Evolutionary conservation across 2,113 vertebrate genomes (phyloP).

Genomic region (Dolichallabes microphthalmus): DNA sequence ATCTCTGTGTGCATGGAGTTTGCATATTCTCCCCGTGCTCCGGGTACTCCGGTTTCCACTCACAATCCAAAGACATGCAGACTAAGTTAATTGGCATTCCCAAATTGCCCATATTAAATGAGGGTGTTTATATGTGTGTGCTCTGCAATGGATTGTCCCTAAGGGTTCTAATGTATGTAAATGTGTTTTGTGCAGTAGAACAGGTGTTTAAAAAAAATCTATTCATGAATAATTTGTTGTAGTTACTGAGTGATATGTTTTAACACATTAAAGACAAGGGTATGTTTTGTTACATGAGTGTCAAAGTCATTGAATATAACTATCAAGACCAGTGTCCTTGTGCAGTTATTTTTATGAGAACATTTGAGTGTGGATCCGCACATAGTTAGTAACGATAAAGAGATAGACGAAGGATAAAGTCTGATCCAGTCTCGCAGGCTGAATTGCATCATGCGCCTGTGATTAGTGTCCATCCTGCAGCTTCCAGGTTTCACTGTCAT

Average conservation of each 20-base stretch:
- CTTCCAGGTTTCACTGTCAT: conserved; percentile 36
- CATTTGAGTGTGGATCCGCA: background rate
- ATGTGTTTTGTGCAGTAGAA: background rate
- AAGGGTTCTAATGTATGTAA: background rate
- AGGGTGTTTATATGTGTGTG: too few species aligned
- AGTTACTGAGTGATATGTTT: background rate
- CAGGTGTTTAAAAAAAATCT: background rate
- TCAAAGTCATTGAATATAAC: background rate
- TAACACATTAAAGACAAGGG: background rate
- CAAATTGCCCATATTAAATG: too few species aligned
- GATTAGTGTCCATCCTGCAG: conserved; percentile 24
- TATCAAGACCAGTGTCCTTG: background rate
- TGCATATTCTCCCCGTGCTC: too few species aligned
- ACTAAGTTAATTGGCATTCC: too few species aligned
- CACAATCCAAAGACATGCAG: too few species aligned
- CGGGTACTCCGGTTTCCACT: too few species aligned
- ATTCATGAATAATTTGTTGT: background rate
- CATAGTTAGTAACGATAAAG: conserved; percentile 3
- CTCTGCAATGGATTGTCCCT: too few species aligned
- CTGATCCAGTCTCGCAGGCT: conserved; percentile 12
- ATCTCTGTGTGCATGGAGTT: too few species aligned
- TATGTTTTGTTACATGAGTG: background rate
- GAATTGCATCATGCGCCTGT: conserved; percentile 32
- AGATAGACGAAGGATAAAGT: background rate
- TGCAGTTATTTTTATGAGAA: background rate